Base-by-base conservation (phyloP, 2,888 invertebrate genomes). In the Euzophera pinguis region DNA sequence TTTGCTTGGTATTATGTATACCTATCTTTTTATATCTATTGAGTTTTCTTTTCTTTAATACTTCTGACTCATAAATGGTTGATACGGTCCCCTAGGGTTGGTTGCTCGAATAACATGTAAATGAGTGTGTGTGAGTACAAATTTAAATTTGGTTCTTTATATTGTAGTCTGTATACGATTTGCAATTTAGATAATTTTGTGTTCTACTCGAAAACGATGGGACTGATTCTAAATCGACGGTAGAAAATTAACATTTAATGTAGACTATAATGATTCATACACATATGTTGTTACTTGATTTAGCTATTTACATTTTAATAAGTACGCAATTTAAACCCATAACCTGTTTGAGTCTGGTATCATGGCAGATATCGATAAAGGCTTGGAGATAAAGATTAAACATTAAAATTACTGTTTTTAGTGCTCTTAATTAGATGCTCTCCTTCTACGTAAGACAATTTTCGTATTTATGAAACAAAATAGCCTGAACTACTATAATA, bases 1-100 rank as follows among this genome's bases (percentile, higher is more conserved):
- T 81, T 83, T 78, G 81, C 76, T 83, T 81, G 76, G 84, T 86
- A 85, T 84, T 84, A 83, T n/a, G n/a, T n/a, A n/a, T 80, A 83
- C 78, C 69, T 84, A 81, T 84, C 78, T 81, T 78, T 85, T 81
- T 83, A 82, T 81, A 81, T 82, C 81, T 84, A 85, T 86, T 72
- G 84, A 82, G 81, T 87, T 87, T 84, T 82, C 84, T 81, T 85
- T 87, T 86, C 84, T 87, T 87, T 90, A 87, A 87, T 90, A 89
- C 86, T 88, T 89, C 84, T 81, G 73, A 86, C 84, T 89, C 88
- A 87, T 88, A 90, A 88, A 88, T 87, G 88, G 80, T 75, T 87
- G 88, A 84, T 87, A 86, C 81, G 80, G 84, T 81, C 86, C 89
- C 89, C 84, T 83, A 81, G 85, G 86, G 88, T 84, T 78, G 80